These are phyloP conservation scores for Phytoseiulus persimilis DNA, from an alignment of 2,888 invertebrate genomes.

Conservation along the genomic window DNA sequence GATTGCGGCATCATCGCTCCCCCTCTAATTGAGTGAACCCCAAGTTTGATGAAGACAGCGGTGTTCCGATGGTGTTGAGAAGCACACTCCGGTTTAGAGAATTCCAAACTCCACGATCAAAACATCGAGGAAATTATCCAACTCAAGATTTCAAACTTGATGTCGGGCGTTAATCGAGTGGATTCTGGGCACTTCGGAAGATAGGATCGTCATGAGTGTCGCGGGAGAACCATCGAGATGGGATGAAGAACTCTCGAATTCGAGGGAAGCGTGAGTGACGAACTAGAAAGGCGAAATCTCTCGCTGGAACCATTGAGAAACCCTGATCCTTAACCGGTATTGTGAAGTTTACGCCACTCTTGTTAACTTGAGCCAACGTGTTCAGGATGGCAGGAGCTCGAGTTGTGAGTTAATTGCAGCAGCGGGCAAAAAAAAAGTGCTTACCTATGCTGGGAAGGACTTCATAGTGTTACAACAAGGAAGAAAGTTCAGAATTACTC, in stretches of 20 bases:
- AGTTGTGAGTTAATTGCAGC: background rate
- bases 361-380: background rate
- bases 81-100: too few species aligned
- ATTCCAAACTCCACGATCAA: too few species aligned
- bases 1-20: too few species aligned
- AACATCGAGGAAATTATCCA: too few species aligned
- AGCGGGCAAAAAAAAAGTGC: background rate
- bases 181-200: too few species aligned
- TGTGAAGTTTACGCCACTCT: background rate
- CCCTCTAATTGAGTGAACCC: too few species aligned
- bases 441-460: background rate
- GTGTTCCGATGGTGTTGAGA: too few species aligned
- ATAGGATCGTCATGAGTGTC: too few species aligned
- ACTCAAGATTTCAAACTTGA: too few species aligned
- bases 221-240: too few species aligned
- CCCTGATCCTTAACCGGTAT: background rate
- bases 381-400: background rate
- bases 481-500: constrained; percentile 34
- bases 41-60: too few species aligned
- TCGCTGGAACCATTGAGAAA: background rate
- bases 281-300: background rate
- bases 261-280: background rate
- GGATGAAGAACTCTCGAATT: background rate
- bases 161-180: too few species aligned
- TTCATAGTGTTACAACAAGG: background rate